Evolutionary conservation across 2,888 invertebrate genomes (phyloP).

Genomic region (Conistra vaccinii): DNA sequence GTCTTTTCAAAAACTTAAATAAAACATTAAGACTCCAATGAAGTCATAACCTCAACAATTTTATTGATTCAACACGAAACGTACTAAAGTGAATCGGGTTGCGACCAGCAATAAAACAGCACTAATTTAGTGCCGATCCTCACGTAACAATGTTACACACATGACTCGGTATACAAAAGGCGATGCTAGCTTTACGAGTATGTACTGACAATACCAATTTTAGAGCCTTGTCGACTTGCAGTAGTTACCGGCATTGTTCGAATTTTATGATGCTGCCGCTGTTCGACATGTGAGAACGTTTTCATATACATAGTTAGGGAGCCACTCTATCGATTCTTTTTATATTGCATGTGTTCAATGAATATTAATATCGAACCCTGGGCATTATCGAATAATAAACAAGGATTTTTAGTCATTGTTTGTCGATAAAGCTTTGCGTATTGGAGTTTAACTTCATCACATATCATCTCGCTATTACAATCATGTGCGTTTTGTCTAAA

Average conservation of each 20-base stretch:
- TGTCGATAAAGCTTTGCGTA: neutral
- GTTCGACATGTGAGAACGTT: conserved; percentile 69
- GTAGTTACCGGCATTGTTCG: conserved; percentile 81
- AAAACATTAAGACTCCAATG: conserved; percentile 1
- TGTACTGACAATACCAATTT: conserved; percentile 84
- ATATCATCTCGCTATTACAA: no score
- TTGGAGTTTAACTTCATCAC: no score
- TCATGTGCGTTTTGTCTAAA: no score
- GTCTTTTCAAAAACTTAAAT: neutral
- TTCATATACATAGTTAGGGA: conserved; percentile 49
- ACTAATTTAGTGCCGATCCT: conserved; percentile 57
- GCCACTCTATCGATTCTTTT: conserved; percentile 17
- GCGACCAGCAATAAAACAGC: conserved; percentile 52
- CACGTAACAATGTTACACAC: conserved; percentile 81
- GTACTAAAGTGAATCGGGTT: conserved; percentile 43
- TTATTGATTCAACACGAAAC: conserved; percentile 47
- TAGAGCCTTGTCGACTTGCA: conserved; percentile 81
- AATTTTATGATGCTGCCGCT: conserved; percentile 76
- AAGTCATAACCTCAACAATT: conserved; percentile 31
- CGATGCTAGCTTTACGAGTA: conserved; percentile 81
- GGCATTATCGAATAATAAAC: neutral
- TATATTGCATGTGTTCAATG: conserved; percentile 2
- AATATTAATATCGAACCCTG: conserved; percentile 7
- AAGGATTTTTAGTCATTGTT: neutral
- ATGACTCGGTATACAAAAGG: conserved; percentile 81